Conservation (phyloP, 2,888 invertebrate species). For the Hyles lineata region DNA sequence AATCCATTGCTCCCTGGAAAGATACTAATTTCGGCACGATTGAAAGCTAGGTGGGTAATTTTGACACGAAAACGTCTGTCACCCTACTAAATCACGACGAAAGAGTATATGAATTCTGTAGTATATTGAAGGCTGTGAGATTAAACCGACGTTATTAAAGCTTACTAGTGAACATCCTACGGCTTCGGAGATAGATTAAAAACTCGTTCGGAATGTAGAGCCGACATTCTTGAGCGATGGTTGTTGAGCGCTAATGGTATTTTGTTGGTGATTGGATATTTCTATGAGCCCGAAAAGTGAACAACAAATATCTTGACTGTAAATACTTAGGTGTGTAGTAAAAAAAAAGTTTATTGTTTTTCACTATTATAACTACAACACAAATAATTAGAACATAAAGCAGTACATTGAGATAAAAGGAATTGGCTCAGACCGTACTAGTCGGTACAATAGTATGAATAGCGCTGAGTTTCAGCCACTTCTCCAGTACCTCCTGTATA, state of each 20-base stretch:
- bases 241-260: neutral
- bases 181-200: constrained; percentile 28
- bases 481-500: too few species aligned
- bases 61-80: constrained; percentile 27
- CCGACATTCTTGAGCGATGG: neutral
- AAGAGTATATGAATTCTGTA: constrained; percentile 42
- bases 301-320: too few species aligned
- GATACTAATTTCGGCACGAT: constrained; percentile 27
- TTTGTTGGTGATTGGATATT: too few species aligned
- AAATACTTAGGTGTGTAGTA: too few species aligned
- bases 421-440: too few species aligned
- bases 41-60: constrained; percentile 30
- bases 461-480: too few species aligned
- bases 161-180: constrained; percentile 34
- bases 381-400: too few species aligned
- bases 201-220: constrained; percentile 21
- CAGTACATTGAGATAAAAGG: too few species aligned
- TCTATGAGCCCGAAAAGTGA: too few species aligned
- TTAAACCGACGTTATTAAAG: constrained; percentile 66
- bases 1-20: constrained; percentile 30
- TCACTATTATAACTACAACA: too few species aligned
- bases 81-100: constrained; percentile 33
- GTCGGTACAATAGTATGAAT: too few species aligned
- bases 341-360: too few species aligned
- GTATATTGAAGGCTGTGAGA: constrained; percentile 59